phyloP scores from a whole-genome alignment of 1,140 invertebrate genomes.

The Hermatobates lingyangjiaoensis region DNA sequence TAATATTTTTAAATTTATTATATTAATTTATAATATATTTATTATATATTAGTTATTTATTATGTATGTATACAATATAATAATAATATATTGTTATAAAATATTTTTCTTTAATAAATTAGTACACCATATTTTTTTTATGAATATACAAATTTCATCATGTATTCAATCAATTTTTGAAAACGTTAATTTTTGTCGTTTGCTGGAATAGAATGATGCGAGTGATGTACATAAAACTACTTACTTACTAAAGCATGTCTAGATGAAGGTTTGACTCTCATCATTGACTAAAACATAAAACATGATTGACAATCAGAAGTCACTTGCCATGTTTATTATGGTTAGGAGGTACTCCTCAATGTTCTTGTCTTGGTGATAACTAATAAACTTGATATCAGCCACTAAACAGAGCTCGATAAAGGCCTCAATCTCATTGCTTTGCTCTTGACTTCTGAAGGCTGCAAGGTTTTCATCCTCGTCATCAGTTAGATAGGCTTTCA shows the following conservation, averaged over 20 bases:
- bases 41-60: no score
- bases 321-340: slow-evolving; percentile 45
- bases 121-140: not conserved
- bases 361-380: slow-evolving; percentile 37
- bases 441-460: not conserved
- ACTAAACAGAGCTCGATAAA: slow-evolving; percentile 42
- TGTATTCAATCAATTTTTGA: not conserved
- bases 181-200: not conserved
- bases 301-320: not conserved
- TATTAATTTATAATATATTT: no score
- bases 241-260: not conserved
- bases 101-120: no score
- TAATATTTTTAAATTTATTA: no score
- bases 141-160: not conserved
- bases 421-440: slow-evolving; percentile 23
- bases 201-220: not conserved
- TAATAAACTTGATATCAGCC: slow-evolving; percentile 42
- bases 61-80: no score
- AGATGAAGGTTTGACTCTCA: not conserved
- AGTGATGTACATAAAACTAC: not conserved
- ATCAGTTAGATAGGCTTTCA: not conserved
- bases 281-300: not conserved
- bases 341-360: slow-evolving; percentile 45
- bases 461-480: not conserved
- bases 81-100: no score